These are phyloP conservation scores for Wiebesia pumilae DNA, from an alignment of 1,140 invertebrate species.

Conservation along the genomic window DNA sequence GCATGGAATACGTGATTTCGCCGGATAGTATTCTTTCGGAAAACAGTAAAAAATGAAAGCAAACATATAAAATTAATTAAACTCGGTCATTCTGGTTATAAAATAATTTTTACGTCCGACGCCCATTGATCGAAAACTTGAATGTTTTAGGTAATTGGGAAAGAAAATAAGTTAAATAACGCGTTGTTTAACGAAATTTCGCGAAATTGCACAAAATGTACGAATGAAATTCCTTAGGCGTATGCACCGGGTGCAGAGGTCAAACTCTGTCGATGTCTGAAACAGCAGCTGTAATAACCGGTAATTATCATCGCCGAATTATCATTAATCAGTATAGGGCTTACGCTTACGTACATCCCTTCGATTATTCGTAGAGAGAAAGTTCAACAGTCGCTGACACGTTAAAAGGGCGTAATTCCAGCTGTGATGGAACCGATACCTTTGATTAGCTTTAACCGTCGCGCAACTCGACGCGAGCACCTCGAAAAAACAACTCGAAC, in stretches of 20 bases:
- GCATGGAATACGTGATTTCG: too few relatives aligned
- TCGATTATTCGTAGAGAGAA: neutral
- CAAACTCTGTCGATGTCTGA: neutral
- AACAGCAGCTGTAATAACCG: neutral
- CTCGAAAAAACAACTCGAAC: constrained; percentile 7
- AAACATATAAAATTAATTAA: too few relatives aligned
- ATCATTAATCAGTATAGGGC: too few relatives aligned
- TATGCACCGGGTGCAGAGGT: neutral
- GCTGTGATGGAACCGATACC: neutral
- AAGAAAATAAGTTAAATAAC: too few relatives aligned
- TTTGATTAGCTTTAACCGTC: neutral
- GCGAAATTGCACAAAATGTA: too few relatives aligned
- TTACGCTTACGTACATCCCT: neutral
- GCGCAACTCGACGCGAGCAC: neutral
- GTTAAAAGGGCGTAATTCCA: constrained; percentile 31
- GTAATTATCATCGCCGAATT: neutral
- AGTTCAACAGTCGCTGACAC: neutral
- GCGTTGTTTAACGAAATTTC: too few relatives aligned
- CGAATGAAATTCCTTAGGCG: neutral
- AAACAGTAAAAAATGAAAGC: too few relatives aligned
- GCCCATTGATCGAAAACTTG: too few relatives aligned
- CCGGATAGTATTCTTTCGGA: too few relatives aligned
- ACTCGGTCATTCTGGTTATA: too few relatives aligned
- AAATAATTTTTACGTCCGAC: too few relatives aligned
- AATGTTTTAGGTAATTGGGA: too few relatives aligned